Evolutionary conservation across 35 echinoderm and acorn worm genomes (phyloP), one percentile per base, ranked within the genome.

Genomic region (Diadema setosum): DNA sequence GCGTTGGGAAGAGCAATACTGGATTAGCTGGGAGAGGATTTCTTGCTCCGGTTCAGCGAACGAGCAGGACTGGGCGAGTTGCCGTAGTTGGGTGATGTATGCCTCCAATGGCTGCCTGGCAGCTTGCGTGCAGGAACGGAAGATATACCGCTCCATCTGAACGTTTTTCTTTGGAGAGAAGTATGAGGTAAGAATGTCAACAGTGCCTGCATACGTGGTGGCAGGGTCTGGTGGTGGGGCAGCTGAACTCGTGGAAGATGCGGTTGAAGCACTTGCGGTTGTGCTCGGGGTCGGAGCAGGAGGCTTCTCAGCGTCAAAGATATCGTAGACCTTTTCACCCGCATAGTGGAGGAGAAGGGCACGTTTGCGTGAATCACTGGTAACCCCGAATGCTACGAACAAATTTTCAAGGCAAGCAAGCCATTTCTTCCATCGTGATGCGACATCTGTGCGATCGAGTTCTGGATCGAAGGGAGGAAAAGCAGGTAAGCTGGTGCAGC

Each of bases 341-440:
- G 82, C 46, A 36, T 91, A 91, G 48, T 91, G 80, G 31, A 91
- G 67, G 7, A 91, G 45, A 2, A 91, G 82, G 27, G 82, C 88
- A 32, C 81, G 55, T 29, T 91, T 52, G 21, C 81, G 81, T 18
- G n/a, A n/a, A n/a, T n/a, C n/a, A n/a, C n/a, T n/a, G n/a, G n/a
- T n/a, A n/a, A n/a, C n/a, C 21, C 65, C 37, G 24, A 74, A 23
- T 16, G 80, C 88, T 24, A 46, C 43, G 21, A 91, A 84, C 42
- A 91, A 55, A 41, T 85, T 42, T 27, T 91, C 64, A 18, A 91
- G 41, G 18, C 81, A n/a, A 52, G 48, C 48, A 52, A 52, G 48
- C 48, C 48, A 52, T 52, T 52, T 52, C n/a, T n/a, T 9, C 48
- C 48, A 52, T n/a, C 48, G 9, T 11, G 48, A 9, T 52, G 48